Evolutionary conservation across 1,140 invertebrate species (phyloP).

Genomic region (Diorhabda sublineata): DNA sequence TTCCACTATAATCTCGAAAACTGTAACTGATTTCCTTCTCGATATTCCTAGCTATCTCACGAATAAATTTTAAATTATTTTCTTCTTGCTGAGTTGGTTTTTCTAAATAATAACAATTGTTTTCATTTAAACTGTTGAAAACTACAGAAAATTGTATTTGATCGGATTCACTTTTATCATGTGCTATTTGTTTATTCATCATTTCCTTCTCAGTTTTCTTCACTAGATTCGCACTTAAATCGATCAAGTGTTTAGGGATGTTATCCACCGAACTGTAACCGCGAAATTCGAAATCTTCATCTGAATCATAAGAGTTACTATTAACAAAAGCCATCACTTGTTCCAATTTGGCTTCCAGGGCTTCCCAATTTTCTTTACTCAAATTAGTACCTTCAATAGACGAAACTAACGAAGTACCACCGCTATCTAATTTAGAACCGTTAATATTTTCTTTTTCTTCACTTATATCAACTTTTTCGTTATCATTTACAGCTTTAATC

Average conservation of each 20-base stretch:
- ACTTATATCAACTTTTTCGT: neutral
- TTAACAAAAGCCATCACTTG: slow-evolving; percentile 36
- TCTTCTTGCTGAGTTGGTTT: neutral
- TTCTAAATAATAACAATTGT: slow-evolving; percentile 13
- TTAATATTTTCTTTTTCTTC: slow-evolving; percentile 16
- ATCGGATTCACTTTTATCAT: too few relatives aligned
- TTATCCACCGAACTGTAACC: neutral
- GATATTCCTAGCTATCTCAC: neutral
- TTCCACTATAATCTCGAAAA: too few relatives aligned
- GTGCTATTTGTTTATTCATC: neutral
- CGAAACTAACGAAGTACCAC: neutral
- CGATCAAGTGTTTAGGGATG: neutral
- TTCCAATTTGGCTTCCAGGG: slow-evolving; percentile 40
- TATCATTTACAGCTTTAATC: neutral
- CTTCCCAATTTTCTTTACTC: slow-evolving; percentile 41
- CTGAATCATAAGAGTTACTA: slow-evolving; percentile 27
- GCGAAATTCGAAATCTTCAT: slow-evolving; percentile 23
- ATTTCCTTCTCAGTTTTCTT: neutral
- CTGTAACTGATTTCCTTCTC: neutral
- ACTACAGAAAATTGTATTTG: too few relatives aligned
- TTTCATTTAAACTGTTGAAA: neutral
- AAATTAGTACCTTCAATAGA: slow-evolving; percentile 31
- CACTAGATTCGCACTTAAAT: neutral
- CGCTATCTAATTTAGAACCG: neutral
- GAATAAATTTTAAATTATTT: slow-evolving; percentile 4